Evolutionary conservation across 2,888 invertebrate genomes (phyloP).

Genomic region (Ypsolopha scabrella): DNA sequence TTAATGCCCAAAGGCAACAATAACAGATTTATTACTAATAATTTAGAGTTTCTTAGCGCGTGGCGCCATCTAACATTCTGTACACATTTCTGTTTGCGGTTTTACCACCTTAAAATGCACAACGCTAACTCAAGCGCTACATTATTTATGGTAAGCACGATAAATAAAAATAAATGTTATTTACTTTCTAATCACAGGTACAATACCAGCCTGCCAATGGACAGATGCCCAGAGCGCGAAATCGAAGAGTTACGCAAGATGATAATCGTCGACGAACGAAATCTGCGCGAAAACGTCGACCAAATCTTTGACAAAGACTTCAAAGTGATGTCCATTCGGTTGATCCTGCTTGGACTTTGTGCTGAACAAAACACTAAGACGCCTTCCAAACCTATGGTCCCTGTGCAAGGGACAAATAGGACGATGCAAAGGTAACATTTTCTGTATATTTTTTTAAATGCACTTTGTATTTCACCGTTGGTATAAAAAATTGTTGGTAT

Average conservation of each 20-base stretch:
- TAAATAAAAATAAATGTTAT: background rate
- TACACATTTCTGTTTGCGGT: background rate
- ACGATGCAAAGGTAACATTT: slow-evolving; percentile 36
- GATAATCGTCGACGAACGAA: slow-evolving; percentile 71
- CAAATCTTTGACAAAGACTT: slow-evolving; percentile 79
- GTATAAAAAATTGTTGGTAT: too few species aligned
- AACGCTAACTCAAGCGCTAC: too few species aligned
- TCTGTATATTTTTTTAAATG: background rate
- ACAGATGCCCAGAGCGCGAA: slow-evolving; percentile 82
- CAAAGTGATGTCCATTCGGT: slow-evolving; percentile 73
- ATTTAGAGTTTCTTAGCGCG: too few species aligned
- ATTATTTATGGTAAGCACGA: too few species aligned
- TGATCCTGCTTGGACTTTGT: slow-evolving; percentile 73
- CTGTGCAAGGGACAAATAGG: background rate
- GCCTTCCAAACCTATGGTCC: slow-evolving; percentile 21
- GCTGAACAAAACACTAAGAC: slow-evolving; percentile 55
- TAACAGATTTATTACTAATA: too few species aligned
- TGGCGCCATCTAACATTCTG: too few species aligned
- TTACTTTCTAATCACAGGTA: slow-evolving; percentile 46
- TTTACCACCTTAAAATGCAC: too few species aligned
- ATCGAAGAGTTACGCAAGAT: slow-evolving; percentile 79
- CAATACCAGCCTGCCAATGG: slow-evolving; percentile 82
- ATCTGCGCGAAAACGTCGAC: slow-evolving; percentile 69
- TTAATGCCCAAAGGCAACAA: too few species aligned
- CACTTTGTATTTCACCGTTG: too few species aligned